Base-by-base conservation (phyloP, 2,797 vertebrate genomes). In the Chiroxiphia lanceolata region DNA sequence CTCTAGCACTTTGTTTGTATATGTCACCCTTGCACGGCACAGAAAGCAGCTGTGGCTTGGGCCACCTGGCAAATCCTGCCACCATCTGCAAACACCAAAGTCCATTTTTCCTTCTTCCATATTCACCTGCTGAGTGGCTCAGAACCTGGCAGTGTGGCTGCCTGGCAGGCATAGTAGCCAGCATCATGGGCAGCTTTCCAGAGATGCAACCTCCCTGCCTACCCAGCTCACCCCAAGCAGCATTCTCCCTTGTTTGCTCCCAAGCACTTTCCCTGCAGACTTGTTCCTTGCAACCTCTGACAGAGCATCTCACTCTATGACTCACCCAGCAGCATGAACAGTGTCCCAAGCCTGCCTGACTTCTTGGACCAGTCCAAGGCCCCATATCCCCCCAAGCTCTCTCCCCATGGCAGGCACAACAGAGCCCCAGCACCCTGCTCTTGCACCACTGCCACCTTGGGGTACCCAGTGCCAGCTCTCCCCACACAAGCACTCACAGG, bases 391-490 rank as follows among this genome's bases (percentile, higher is more conserved):
- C 16, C 9, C 38, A 53, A 3, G 38, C 15, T 77, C 57, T 78
- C 22, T 17, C 31, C 15, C 29, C 14, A 8, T 0, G 1, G 40
- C 18, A 29, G 53, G 40, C 13, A 38, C 1, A 2, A 31, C 2
- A 10, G 45, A 56, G 6, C 6, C 36, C 23, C 29, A 74, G 72
- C 57, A 53, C 4, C 34, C 75, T 51, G 11, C 40, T 80, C 17
- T 53, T 5, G 2, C 38, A 27, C 7, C 48, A 34, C 17, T 11
- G 3, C 65, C 45, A 21, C 68, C 19, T 14, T 22, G 48, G 34
- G 20, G 38, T 48, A 77, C 42, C 14, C 33, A 19, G 25, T 50
- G 34, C n/a, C 61, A 75, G 50, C 11, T 40, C 22, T 72, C 36
- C 14, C 14, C 38, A 33, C 1, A 1, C 23, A 10, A 21, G 33